Percentiles rank a stretch among this genome's conserved stretches.
phyloP scores from a whole-genome alignment of 2,113 vertebrate species.

The Rostratula benghalensis region DNA sequence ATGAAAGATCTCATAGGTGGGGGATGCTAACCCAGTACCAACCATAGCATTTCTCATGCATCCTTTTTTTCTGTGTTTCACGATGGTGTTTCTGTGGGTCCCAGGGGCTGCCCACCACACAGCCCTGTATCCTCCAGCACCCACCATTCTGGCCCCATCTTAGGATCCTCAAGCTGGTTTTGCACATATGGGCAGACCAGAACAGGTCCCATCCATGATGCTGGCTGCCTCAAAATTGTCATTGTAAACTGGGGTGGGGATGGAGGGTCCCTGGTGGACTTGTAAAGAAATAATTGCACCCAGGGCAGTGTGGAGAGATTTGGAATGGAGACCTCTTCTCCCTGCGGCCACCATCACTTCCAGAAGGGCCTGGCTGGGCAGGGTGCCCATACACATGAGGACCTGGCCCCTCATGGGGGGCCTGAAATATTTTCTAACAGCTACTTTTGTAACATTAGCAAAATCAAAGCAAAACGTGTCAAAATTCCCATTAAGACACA shows the following conservation, averaged over 20 bases:
- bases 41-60: background rate
- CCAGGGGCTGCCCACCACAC: background rate
- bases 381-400: rapidly evolving
- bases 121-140: background rate
- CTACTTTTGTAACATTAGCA: conserved; percentile 51
- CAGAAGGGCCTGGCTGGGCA: background rate
- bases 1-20: background rate
- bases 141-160: background rate
- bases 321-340: background rate
- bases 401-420: background rate
- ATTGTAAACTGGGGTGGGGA: too few species aligned
- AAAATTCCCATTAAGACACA: conserved; percentile 63
- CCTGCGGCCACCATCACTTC: background rate
- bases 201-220: background rate
- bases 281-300: background rate
- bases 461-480: conserved; percentile 71
- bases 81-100: background rate
- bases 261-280: background rate
- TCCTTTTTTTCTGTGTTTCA: background rate
- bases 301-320: background rate
- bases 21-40: too few species aligned
- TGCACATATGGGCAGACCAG: rapidly evolving
- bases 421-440: conserved; percentile 43
- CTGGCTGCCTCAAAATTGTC: background rate
- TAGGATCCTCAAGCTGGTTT: rapidly evolving